These are phyloP conservation scores for Distichodus sexfasciatus DNA, from an alignment of 2,797 vertebrate genomes.

Conservation along the genomic window DNA sequence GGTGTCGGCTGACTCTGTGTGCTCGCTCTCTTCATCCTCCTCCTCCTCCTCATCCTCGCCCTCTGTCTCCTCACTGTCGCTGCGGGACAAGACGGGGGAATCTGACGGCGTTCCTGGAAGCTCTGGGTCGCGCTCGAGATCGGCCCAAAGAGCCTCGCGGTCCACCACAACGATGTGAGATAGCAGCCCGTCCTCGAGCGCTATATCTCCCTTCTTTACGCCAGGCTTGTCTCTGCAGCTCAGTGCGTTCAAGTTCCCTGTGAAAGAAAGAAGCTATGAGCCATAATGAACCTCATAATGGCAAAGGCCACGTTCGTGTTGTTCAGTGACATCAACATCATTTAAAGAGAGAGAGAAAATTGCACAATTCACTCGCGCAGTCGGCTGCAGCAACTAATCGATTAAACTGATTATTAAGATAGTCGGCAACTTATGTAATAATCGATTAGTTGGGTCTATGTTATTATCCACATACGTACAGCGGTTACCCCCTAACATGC, in stretches of 20 bases:
- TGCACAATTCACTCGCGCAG: too few relatives aligned
- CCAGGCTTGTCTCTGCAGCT: slow-evolving; percentile 70
- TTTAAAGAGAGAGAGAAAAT: too few relatives aligned
- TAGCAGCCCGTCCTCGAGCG: slow-evolving; percentile 71
- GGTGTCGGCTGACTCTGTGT: slow-evolving; percentile 92
- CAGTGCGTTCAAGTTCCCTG: slow-evolving; percentile 77
- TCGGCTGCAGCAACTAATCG: too few relatives aligned
- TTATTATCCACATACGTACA: too few relatives aligned
- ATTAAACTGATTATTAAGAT: too few relatives aligned
- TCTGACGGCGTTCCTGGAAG: slow-evolving; percentile 42
- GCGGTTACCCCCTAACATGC: too few relatives aligned
- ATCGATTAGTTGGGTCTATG: too few relatives aligned
- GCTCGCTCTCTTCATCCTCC: slow-evolving; percentile 78
- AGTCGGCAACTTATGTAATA: too few relatives aligned
- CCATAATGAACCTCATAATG: too few relatives aligned
- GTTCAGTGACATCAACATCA: too few relatives aligned
- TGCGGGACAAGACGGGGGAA: slow-evolving; percentile 51
- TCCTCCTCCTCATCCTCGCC: slow-evolving; percentile 50
- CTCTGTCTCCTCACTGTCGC: slow-evolving; percentile 60
- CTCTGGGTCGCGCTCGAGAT: slow-evolving; percentile 83
- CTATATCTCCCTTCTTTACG: slow-evolving; percentile 62
- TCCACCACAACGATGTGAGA: slow-evolving; percentile 81
- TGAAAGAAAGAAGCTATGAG: slow-evolving; percentile 35
- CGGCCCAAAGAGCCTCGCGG: slow-evolving; percentile 89
- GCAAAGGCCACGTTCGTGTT: too few relatives aligned